A percentile compares a stretch with the other conserved stretches of the same genome.
Conservation (phyloP, 2,888 invertebrate species). For the Bellardia pandia region DNA sequence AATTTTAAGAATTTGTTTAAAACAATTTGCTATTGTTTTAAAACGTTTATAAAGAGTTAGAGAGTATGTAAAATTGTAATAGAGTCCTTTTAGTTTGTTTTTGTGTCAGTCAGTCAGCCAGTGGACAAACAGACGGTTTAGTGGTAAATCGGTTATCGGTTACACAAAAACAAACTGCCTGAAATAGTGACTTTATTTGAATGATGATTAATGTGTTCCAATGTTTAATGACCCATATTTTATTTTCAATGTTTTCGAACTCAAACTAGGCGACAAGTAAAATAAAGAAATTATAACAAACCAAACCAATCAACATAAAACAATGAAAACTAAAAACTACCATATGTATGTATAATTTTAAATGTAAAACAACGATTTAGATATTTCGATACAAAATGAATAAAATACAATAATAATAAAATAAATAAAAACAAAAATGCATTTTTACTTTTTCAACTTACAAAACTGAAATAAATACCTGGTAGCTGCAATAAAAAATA, state of each 20-base stretch:
- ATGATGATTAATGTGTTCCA: slow-evolving; percentile 52
- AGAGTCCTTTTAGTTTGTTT: slow-evolving; percentile 29
- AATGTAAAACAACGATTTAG: slow-evolving; percentile 62
- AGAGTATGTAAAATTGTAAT: background rate
- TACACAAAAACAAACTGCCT: background rate
- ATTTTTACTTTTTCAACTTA: background rate
- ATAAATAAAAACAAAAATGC: background rate
- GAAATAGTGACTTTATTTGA: background rate
- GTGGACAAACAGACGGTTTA: background rate
- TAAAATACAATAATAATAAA: slow-evolving; percentile 49
- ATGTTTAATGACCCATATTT: slow-evolving; percentile 35
- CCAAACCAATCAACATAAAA: slow-evolving; percentile 20
- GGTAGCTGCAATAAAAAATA: too few relatives aligned
- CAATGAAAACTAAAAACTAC: slow-evolving; percentile 26
- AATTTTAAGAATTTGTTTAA: slow-evolving; percentile 63
- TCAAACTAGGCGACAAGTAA: slow-evolving; percentile 71
- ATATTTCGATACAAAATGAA: slow-evolving; percentile 71
- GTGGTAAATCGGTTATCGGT: background rate
- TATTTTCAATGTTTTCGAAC: slow-evolving; percentile 61
- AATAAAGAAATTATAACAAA: slow-evolving; percentile 31
- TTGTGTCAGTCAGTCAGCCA: background rate
- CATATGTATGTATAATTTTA: slow-evolving; percentile 53
- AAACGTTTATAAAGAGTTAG: slow-evolving; percentile 31
- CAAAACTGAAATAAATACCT: too few relatives aligned
- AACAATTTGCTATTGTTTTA: slow-evolving; percentile 44